Evolutionary conservation across 2,797 vertebrate genomes (phyloP).

Genomic region (Sebastes baramenuke): DNA sequence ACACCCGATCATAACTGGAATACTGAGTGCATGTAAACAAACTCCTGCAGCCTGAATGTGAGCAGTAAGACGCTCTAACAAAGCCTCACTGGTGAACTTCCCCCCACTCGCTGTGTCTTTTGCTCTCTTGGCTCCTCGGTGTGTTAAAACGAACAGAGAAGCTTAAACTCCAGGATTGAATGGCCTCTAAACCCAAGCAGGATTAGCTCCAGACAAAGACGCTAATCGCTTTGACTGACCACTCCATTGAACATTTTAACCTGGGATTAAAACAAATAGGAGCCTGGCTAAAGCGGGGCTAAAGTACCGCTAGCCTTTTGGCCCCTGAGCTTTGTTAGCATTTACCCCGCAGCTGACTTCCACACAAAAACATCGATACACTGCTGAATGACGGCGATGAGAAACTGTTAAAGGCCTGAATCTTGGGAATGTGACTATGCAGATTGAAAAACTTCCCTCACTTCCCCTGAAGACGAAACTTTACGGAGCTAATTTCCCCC

Average conservation of each 20-base stretch:
- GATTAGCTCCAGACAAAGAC: conserved; percentile 71
- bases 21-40: background rate
- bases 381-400: background rate
- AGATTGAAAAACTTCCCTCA: background rate
- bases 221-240: conserved; percentile 75
- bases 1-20: background rate
- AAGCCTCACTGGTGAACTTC: background rate
- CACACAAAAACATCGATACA: background rate
- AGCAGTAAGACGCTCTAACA: background rate
- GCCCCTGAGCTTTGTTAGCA: conserved; percentile 38
- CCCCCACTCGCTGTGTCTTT: conserved; percentile 33
- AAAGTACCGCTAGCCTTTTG: conserved; percentile 28
- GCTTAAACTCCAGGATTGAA: conserved; percentile 73
- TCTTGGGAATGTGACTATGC: background rate
- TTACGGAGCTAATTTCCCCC: background rate
- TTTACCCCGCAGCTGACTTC: conserved; percentile 20
- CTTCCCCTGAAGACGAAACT: background rate
- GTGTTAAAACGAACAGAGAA: conserved; percentile 82
- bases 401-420: conserved; percentile 2
- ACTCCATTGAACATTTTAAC: conserved; percentile 57
- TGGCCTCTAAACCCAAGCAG: conserved; percentile 70
- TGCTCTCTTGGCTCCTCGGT: conserved; percentile 78
- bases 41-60: background rate
- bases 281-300: conserved; percentile 17
- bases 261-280: conserved; percentile 57